Evolutionary conservation across 1,140 invertebrate species (phyloP), one percentile per base, ranked within the genome.

Genomic region (Phthorimaea operculella): DNA sequence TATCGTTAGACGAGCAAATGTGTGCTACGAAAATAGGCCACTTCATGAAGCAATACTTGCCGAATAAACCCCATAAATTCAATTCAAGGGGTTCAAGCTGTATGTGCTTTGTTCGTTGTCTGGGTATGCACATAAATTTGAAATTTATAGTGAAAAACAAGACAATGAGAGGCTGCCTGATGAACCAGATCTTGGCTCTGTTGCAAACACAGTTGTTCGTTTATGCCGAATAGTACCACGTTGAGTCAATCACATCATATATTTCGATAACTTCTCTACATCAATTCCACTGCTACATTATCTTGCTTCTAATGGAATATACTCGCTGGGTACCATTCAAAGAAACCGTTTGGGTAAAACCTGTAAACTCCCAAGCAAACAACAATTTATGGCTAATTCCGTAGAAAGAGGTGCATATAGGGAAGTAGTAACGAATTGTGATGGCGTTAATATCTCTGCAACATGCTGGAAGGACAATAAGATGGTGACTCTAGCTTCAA

Each of bases 401-500:
- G 51, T 58, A 16, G 36, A 51, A 6, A 7, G 56, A 21, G 56
- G 56, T 45, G 14, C 51, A 21, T 58, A 58, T 18, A 36, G 54
- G 16, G 56, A 58, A 33, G 17, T 33, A 8, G 44, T 55, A 12
- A 28, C 54, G 4, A 9, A 34, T 33, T 49, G 49, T 36, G 54
- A 54, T 17, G 59, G 52, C 15, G n/a, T 54, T 14, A 56, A 62
- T 17, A 53, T 62, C n/a, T 42, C 56, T 10, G 57, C 15, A 15
- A 52, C 52, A 14, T 18, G 16, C 9, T 59, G 62, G 59, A 59
- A 59, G 7, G 62, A 78, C 45, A 80, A 65, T 21, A 79, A 73
- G 58, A 12, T 18, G 18, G 72, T 78, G 17, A 60, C 60, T 48
- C 57, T 82, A 16, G 57, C 62, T 11, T 78, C 68, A 14, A 72